Conservation (phyloP, 2,888 invertebrate genomes). For the Lithophane leautieri region DNA sequence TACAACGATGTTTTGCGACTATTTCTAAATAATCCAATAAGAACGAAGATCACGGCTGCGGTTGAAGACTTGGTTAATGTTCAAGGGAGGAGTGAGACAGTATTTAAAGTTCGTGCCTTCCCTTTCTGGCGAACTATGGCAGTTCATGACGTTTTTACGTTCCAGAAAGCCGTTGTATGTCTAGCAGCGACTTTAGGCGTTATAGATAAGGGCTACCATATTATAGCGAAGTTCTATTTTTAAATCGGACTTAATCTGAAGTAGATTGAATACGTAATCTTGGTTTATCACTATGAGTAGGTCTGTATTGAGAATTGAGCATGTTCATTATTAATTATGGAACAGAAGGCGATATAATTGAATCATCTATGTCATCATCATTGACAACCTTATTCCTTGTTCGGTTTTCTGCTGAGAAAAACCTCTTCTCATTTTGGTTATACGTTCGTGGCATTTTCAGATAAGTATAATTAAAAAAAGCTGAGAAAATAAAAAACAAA, state of each 20-base stretch:
- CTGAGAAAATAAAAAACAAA: too few relatives aligned
- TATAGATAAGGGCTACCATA: conserved; percentile 52
- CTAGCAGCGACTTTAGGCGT: conserved; percentile 44
- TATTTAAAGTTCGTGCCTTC: conserved; percentile 4
- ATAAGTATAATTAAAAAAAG: too few relatives aligned
- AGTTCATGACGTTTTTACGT: conserved; percentile 23
- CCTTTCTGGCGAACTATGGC: conserved; percentile 32
- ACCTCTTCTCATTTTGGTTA: too few relatives aligned
- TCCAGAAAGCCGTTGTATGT: conserved; percentile 26
- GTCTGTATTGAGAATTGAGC: background rate
- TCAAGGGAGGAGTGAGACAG: conserved; percentile 23
- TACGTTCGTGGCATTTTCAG: too few relatives aligned
- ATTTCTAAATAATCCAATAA: conserved; percentile 66
- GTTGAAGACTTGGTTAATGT: conserved; percentile 43
- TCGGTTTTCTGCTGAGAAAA: background rate
- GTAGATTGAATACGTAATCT: conserved; percentile 46
- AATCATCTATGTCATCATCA: too few relatives aligned
- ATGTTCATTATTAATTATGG: conserved; percentile 1
- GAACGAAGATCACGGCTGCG: conserved; percentile 57
- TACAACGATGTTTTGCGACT: conserved; percentile 55
- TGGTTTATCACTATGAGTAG: conserved; percentile 23
- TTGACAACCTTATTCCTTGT: background rate
- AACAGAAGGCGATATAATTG: background rate
- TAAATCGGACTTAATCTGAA: conserved; percentile 40
- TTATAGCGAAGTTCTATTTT: conserved; percentile 46